A percentile compares a stretch with the other conserved stretches of the same genome.
Conservation (phyloP, 1,140 invertebrate species). For the Pogonomyrmex californicus region DNA sequence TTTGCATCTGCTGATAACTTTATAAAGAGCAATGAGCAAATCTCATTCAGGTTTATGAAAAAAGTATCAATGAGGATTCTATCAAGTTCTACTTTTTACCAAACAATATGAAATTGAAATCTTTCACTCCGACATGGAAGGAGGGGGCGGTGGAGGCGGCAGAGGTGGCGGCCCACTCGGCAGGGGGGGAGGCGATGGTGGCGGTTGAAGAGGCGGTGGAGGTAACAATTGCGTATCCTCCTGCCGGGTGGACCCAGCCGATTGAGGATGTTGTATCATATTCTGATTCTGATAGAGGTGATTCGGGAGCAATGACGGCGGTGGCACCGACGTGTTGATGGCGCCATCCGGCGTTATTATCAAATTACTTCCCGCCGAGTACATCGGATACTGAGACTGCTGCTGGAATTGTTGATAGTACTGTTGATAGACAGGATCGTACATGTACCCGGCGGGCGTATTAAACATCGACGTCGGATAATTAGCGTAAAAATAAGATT, state of each 20-base stretch:
- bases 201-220: slow-evolving; percentile 83
- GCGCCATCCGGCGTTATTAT: slow-evolving; percentile 81
- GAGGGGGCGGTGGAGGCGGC: slow-evolving; percentile 14
- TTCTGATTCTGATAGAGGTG: slow-evolving; percentile 52
- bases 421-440: slow-evolving; percentile 80
- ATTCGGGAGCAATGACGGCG: slow-evolving; percentile 73
- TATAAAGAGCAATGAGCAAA: no score
- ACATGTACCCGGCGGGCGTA: slow-evolving; percentile 73
- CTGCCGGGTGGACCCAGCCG: slow-evolving; percentile 33
- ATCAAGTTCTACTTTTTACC: not conserved
- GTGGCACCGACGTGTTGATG: slow-evolving; percentile 84
- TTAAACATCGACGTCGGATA: slow-evolving; percentile 75
- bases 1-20: no score
- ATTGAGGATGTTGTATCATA: slow-evolving; percentile 18
- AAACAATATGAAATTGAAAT: not conserved
- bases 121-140: not conserved
- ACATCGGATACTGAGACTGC: slow-evolving; percentile 73
- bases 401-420: slow-evolving; percentile 79
- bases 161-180: slow-evolving; percentile 79
- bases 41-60: no score
- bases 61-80: no score
- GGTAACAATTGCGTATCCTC: slow-evolving; percentile 69
- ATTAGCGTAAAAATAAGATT: slow-evolving; percentile 78
- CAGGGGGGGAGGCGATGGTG: slow-evolving; percentile 84
- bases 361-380: slow-evolving; percentile 75